Evolutionary conservation across 2,797 vertebrate genomes (phyloP), one percentile per base, ranked within the genome.

Genomic region (Mus minutoides): DNA sequence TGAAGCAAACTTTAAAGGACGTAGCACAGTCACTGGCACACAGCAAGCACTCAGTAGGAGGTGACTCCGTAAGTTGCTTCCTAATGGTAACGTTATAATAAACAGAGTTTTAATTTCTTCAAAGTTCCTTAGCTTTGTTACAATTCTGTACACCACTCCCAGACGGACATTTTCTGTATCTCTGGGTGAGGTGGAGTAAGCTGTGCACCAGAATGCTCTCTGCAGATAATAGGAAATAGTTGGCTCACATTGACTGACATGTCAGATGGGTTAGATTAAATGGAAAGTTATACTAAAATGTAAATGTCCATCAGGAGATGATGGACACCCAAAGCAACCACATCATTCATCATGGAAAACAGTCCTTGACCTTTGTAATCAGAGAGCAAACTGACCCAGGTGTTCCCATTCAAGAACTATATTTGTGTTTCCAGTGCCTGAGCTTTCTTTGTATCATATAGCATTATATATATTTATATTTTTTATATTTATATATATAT

Each of bases 311-410:
- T 62, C 19, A 92, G 73, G 54, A 67, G 90, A 22, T 40, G 73
- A 29, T 75, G 37, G 82, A 89, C 82, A 91, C 88, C 11, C 78
- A 94, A 92, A 95, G 77, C 56, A 86, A 86, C 56, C 5, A 11
- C 85, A 58, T 80, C 93, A 92, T 87, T 8, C 85, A 58, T 80
- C 93, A 92, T 87, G 95, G 93, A 93, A 96, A 97, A 76, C 37
- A 83, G 69, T 82, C 69, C 75, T 86, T 95, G 88, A 97, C 86
- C 62, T 96, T 88, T 92, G 93, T 92, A 96, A 96, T 89, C 90
- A 87, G 96, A 97, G 95, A 97, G 91, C 94, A 96, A 97, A 93
- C n/a, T 19, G 91, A 96, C 78, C 80, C 84, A 92, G 84, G 71
- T 62, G 34, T 49, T 94, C 89, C 76, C 77, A 6, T 91, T 95